Percentiles rank a stretch among this genome's conserved stretches.
Evolutionary conservation across 2,888 invertebrate species (phyloP).

Genomic region (Drosophila glabriapex): DNA sequence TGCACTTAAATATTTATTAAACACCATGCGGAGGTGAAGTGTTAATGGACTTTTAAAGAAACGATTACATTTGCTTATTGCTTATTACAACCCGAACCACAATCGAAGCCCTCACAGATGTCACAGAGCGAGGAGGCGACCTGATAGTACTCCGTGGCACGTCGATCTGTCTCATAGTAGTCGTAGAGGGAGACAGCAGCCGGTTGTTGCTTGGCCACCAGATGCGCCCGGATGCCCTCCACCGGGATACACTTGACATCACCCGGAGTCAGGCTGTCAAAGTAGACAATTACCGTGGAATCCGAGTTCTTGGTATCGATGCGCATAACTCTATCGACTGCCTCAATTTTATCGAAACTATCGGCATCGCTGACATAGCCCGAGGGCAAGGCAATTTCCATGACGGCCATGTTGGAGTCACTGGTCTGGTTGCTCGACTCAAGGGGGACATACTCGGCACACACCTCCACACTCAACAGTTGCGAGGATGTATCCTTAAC

Average conservation of each 20-base stretch:
- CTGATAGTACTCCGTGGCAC: conserved; percentile 80
- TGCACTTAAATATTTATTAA: conserved; percentile 26
- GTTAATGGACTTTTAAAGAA: background rate
- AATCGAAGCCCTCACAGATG: conserved; percentile 91
- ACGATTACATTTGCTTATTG: conserved; percentile 36
- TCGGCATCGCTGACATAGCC: conserved; percentile 94
- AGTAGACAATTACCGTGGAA: conserved; percentile 89
- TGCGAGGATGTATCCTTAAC: conserved; percentile 93
- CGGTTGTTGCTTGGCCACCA: conserved; percentile 94
- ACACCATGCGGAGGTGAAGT: background rate
- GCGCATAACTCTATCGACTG: conserved; percentile 86
- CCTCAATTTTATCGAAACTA: conserved; percentile 88
- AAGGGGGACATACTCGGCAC: conserved; percentile 88
- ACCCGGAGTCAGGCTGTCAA: conserved; percentile 88
- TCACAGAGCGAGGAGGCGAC: conserved; percentile 90
- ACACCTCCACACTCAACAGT: conserved; percentile 92
- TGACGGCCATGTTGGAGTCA: conserved; percentile 94
- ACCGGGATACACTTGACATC: conserved; percentile 93
- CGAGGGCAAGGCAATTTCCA: conserved; percentile 95
- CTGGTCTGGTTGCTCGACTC: conserved; percentile 83
- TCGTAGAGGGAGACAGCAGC: conserved; percentile 94
- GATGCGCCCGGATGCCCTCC: conserved; percentile 92
- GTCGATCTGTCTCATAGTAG: conserved; percentile 92
- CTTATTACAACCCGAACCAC: conserved; percentile 79
- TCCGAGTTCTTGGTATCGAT: conserved; percentile 90